Evolutionary conservation across 2,113 vertebrate species (phyloP).

Genomic region (Onychostruthus taczanowskii): DNA sequence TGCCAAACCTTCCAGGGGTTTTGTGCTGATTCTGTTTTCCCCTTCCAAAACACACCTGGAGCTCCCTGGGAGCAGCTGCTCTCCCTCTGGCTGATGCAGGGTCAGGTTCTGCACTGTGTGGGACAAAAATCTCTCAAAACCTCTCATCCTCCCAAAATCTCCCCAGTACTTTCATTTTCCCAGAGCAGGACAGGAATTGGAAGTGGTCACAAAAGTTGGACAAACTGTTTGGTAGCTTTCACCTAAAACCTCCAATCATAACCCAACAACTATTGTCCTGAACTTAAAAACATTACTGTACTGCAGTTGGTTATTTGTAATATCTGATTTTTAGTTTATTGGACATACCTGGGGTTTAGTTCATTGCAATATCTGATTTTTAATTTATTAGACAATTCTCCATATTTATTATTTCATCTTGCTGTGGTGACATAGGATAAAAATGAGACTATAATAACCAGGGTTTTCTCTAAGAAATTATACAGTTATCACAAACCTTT

Average conservation of each 20-base stretch:
- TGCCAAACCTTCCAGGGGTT: not conserved
- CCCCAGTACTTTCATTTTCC: not conserved
- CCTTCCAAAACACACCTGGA: not conserved
- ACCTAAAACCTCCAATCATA: not conserved
- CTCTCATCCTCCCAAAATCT: not conserved
- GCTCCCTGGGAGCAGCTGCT: not conserved
- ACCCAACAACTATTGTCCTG: not conserved
- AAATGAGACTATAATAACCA: not conserved
- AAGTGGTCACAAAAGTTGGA: not conserved
- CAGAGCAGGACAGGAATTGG: not conserved
- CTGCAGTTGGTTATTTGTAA: not conserved
- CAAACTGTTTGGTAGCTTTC: not conserved
- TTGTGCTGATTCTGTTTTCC: not conserved
- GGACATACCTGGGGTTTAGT: not conserved
- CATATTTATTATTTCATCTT: not conserved
- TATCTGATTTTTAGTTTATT: not conserved
- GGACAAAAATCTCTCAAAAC: not conserved
- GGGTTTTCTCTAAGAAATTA: not conserved
- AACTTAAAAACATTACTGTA: not conserved
- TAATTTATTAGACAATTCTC: not conserved
- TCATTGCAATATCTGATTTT: not conserved
- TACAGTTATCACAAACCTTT: not conserved
- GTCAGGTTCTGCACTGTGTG: not conserved
- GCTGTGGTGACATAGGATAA: not conserved
- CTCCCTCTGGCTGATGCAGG: not conserved